Evolutionary conservation across 2,797 vertebrate species (phyloP).

Genomic region (Buphagus erythrorhynchus): DNA sequence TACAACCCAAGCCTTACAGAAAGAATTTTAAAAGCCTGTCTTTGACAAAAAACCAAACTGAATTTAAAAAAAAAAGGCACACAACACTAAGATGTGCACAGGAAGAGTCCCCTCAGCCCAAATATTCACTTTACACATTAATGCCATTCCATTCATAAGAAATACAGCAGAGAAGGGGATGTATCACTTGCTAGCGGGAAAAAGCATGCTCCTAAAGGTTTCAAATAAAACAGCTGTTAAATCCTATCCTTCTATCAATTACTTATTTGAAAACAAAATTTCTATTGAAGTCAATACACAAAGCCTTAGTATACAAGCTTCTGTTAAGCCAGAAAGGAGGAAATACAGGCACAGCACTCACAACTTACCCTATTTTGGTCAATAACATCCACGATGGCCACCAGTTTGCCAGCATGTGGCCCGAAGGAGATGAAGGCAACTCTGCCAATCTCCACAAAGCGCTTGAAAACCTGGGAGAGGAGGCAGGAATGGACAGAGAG

Average conservation of each 20-base stretch:
- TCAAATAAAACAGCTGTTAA: not conserved
- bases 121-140: not conserved
- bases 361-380: conserved; percentile 92
- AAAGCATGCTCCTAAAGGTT: not conserved
- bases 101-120: not conserved
- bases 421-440: conserved; percentile 94
- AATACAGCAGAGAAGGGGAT: accelerated
- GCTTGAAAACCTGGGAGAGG: conserved; percentile 90
- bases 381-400: conserved; percentile 96
- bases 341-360: accelerated
- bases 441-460: conserved; percentile 95
- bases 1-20: not conserved
- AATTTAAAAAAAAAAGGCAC: not conserved
- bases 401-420: conserved; percentile 92
- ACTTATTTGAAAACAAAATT: not conserved
- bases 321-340: not conserved
- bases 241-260: accelerated
- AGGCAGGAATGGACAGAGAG: accelerated
- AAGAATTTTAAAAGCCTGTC: not conserved
- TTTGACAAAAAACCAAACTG: not conserved
- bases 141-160: not conserved
- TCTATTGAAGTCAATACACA: accelerated
- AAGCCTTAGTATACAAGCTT: accelerated
- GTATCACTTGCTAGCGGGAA: accelerated
- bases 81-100: not conserved